phyloP scores from a whole-genome alignment of 2,888 invertebrate species.

The Gymnosoma rotundatum region DNA sequence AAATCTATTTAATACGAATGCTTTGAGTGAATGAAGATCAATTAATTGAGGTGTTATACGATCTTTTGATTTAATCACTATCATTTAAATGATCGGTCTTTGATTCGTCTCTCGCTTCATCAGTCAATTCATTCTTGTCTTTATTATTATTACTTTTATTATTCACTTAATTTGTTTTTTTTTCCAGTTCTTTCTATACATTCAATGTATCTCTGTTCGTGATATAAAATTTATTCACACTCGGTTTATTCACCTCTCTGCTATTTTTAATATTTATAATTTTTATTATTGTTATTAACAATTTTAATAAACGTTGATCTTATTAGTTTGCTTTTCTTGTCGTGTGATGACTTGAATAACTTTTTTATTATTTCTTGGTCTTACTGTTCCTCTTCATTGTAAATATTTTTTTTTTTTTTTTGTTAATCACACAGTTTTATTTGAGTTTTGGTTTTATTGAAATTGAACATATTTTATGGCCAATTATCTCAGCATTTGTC shows the following conservation, averaged over 20 bases:
- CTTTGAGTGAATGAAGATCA: conserved; percentile 28
- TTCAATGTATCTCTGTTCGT: conserved; percentile 75
- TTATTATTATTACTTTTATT: conserved; percentile 1
- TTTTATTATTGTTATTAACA: conserved; percentile 47
- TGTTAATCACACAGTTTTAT: conserved; percentile 11
- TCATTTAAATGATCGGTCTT: conserved; percentile 6
- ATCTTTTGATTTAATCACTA: not conserved
- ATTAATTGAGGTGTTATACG: conserved; percentile 43
- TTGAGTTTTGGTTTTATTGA: conserved; percentile 63
- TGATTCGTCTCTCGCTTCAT: not conserved
- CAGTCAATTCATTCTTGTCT: conserved; percentile 5
- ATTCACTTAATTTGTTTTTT: not conserved
- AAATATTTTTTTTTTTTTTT: no score
- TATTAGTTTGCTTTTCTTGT: conserved; percentile 68
- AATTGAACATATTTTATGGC: conserved; percentile 60
- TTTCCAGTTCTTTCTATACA: no score
- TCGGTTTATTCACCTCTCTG: conserved; percentile 59
- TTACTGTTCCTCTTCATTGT: conserved; percentile 65
- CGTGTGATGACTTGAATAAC: conserved; percentile 78
- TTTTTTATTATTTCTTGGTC: conserved; percentile 51
- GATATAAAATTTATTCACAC: conserved; percentile 81
- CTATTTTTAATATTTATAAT: conserved; percentile 46
- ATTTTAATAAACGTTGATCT: conserved; percentile 50
- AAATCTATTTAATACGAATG: not conserved
- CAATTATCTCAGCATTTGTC: conserved; percentile 38